Evolutionary conservation across 2,888 invertebrate genomes (phyloP).

Genomic region (Rhyacophila evoluta): DNA sequence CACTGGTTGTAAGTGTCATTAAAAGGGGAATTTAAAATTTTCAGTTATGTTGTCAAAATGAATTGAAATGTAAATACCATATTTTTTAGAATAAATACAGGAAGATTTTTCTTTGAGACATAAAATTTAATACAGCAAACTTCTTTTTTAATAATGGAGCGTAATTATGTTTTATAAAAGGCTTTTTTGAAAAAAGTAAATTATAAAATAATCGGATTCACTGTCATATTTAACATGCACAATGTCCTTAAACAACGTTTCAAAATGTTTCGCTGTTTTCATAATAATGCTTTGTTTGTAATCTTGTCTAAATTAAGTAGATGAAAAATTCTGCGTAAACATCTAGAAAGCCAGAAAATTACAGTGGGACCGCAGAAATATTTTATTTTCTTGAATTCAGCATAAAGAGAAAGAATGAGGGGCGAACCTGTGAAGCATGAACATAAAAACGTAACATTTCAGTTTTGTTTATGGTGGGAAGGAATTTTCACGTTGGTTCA

Average conservation of each 20-base stretch:
- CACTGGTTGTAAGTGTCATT: no score
- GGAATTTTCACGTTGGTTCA: constrained; percentile 27
- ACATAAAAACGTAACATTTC: constrained; percentile 18
- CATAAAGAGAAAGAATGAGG: constrained; percentile 22
- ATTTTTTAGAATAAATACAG: no score
- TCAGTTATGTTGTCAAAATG: no score
- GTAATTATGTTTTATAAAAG: background rate
- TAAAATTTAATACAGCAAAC: no score
- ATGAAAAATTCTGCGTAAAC: constrained; percentile 10
- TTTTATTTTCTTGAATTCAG: constrained; percentile 22
- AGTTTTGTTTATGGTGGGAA: constrained; percentile 18
- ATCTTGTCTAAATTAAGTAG: constrained; percentile 15
- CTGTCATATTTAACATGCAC: background rate
- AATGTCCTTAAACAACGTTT: constrained; percentile 3
- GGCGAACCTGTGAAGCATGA: background rate
- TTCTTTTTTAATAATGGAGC: background rate
- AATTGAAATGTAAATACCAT: no score
- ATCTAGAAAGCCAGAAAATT: background rate
- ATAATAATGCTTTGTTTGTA: constrained; percentile 18
- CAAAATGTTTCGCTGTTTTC: background rate
- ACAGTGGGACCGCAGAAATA: constrained; percentile 1
- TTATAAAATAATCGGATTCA: constrained; percentile 6
- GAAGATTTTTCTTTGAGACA: no score
- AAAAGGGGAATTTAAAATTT: no score
- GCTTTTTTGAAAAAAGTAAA: background rate